Conservation (phyloP, 2,888 invertebrate genomes). For the Yponomeuta sedellus region DNA sequence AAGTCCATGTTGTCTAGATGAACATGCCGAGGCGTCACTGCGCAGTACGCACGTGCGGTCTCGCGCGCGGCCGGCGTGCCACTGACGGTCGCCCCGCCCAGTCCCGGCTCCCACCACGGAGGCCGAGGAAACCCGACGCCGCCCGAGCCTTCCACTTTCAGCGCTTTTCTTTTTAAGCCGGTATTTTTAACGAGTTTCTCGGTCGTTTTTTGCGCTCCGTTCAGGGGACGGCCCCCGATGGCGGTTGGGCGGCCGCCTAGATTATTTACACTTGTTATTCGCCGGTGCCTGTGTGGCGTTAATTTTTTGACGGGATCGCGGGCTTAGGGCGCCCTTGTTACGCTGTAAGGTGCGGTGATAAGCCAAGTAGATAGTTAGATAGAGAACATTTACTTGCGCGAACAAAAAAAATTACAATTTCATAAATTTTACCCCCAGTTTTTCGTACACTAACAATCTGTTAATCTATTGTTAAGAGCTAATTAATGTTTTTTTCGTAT, state of each 20-base stretch:
- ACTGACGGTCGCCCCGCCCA: slow-evolving; percentile 73
- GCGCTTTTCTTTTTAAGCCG: slow-evolving; percentile 76
- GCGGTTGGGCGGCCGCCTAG: slow-evolving; percentile 68
- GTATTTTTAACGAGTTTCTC: slow-evolving; percentile 71
- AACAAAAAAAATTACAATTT: no score
- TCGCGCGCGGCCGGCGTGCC: slow-evolving; percentile 79
- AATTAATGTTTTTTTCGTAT: no score
- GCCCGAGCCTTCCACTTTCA: slow-evolving; percentile 74
- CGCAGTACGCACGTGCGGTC: slow-evolving; percentile 58
- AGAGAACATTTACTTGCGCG: no score
- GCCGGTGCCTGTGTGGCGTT: slow-evolving; percentile 45
- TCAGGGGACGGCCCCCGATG: slow-evolving; percentile 69
- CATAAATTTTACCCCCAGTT: no score
- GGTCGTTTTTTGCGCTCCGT: slow-evolving; percentile 40
- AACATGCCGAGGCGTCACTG: slow-evolving; percentile 67
- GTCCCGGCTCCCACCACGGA: slow-evolving; percentile 52
- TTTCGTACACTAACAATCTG: no score
- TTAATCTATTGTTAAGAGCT: no score
- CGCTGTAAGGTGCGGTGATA: neutral
- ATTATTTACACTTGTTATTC: slow-evolving; percentile 77
- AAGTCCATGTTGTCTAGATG: slow-evolving; percentile 88
- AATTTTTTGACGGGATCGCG: slow-evolving; percentile 46
- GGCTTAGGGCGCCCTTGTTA: neutral
- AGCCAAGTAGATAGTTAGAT: neutral
- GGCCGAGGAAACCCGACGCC: slow-evolving; percentile 70